Base-by-base conservation (phyloP, 2,113 vertebrate genomes). In the Mastomys coucha region DNA sequence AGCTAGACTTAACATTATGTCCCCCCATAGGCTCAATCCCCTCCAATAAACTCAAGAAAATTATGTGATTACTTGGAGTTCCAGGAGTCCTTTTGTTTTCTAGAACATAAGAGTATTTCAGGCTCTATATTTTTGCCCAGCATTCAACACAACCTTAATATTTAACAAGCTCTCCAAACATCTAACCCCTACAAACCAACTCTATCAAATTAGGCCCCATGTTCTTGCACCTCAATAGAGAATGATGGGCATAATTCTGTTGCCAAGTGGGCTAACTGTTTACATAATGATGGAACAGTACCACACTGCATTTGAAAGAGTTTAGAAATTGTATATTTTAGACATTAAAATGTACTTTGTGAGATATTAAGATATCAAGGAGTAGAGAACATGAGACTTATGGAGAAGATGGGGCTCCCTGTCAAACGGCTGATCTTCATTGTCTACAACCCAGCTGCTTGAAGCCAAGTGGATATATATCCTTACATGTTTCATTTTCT, bases 71-170 rank as follows among this genome's bases (percentile, higher is more conserved):
- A 45, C 45, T 91, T 49, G 1, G 24, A 89, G 77, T 92, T 96
- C 67, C 39, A 65, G 60, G 91, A 92, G 42, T 86, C 63, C 77
- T 92, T 93, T n/a, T 93, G 63, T 33, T 77, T 94, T 89, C 28
- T 67, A 72, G 1, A 26, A 60, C 89, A 96, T 49, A 77, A 2
- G 88, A 24, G 2, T 91, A 90, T 88, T 78, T 91, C 85, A 96
- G 42, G 11, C 4, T 14, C 5, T 39, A 51, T 8, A 7, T 92
- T 97, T 92, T 78, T n/a, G 77, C 7, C 4, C 20, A 82, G 45
- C 81, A 58, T 90, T 56, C n/a, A 77, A 60, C 22, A 5, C 24
- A 45, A 36, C 51, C 31, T 91, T 70, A 78, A 81, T 67, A 87
- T 96, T 96, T 86, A 65, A 28, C 28, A 88, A 89, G 12, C 11